Evolutionary conservation across 2,797 vertebrate genomes (phyloP).

Genomic region (Halcyon leucocephala): DNA sequence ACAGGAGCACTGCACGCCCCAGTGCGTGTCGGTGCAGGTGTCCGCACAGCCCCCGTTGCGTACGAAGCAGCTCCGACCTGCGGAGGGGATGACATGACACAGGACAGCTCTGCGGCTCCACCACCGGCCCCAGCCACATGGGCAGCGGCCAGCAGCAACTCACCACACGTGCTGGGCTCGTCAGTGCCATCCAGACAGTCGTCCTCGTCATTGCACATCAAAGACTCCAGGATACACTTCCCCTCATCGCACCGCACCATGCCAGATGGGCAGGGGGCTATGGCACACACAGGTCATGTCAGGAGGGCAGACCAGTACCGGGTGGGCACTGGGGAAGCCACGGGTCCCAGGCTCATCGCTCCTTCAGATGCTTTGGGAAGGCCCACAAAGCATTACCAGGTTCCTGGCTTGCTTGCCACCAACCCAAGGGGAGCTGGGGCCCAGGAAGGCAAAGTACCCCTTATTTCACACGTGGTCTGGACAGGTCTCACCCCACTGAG

Average conservation of each 20-base stretch:
- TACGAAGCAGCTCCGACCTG: constrained; percentile 83
- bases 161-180: constrained; percentile 85
- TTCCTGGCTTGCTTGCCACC: neutral
- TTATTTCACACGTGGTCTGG: neutral
- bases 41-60: constrained; percentile 86
- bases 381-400: neutral
- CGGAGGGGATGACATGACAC: fast-evolving
- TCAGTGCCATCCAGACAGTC: constrained; percentile 88
- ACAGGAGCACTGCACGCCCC: constrained; percentile 87
- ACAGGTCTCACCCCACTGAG: neutral
- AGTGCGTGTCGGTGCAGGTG: constrained; percentile 77
- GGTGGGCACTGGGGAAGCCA: neutral
- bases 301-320: neutral
- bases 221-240: constrained; percentile 79
- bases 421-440: neutral
- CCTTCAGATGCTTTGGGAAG: neutral
- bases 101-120: neutral
- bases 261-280: constrained; percentile 68
- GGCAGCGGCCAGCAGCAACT: neutral
- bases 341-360: neutral
- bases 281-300: neutral
- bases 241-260: constrained; percentile 81
- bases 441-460: neutral
- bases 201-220: constrained; percentile 81
- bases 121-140: fast-evolving